phyloP scores from a whole-genome alignment of 2,888 invertebrate species.

The Nycteola revayana region DNA sequence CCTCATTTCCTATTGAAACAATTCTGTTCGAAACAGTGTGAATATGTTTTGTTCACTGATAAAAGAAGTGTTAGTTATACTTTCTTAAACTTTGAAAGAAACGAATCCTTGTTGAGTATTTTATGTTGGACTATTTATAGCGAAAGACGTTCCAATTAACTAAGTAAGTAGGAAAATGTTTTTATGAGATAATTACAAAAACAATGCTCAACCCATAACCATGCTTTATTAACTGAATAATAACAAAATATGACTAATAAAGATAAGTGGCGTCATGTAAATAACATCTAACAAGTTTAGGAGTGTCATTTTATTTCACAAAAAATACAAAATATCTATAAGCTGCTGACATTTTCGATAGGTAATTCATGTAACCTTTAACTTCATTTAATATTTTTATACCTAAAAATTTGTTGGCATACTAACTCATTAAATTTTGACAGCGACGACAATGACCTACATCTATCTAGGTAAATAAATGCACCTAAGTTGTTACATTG shows the following conservation, averaged over 20 bases:
- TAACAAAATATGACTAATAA: conserved; percentile 11
- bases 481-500: too few relatives aligned
- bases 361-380: conserved; percentile 27
- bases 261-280: conserved; percentile 11
- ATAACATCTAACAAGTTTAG: conserved; percentile 26
- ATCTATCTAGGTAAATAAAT: too few relatives aligned
- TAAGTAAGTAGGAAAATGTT: conserved; percentile 28
- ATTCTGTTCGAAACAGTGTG: conserved; percentile 72
- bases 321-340: conserved; percentile 1
- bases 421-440: too few relatives aligned
- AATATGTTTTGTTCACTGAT: conserved; percentile 68
- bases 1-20: conserved; percentile 67
- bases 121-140: conserved; percentile 33
- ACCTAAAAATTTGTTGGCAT: too few relatives aligned
- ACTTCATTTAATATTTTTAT: conserved; percentile 9
- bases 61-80: conserved; percentile 77
- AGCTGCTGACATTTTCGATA: conserved; percentile 10
- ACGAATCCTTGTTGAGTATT: conserved; percentile 40
- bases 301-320: conserved; percentile 7
- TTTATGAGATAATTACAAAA: neutral
- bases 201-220: neutral
- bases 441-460: too few relatives aligned
- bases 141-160: conserved; percentile 29
- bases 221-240: conserved; percentile 15
- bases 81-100: conserved; percentile 66